A percentile compares a stretch with the other conserved stretches of the same genome.
Evolutionary conservation across 2,888 invertebrate species (phyloP).

Genomic region (Idaea straminata): DNA sequence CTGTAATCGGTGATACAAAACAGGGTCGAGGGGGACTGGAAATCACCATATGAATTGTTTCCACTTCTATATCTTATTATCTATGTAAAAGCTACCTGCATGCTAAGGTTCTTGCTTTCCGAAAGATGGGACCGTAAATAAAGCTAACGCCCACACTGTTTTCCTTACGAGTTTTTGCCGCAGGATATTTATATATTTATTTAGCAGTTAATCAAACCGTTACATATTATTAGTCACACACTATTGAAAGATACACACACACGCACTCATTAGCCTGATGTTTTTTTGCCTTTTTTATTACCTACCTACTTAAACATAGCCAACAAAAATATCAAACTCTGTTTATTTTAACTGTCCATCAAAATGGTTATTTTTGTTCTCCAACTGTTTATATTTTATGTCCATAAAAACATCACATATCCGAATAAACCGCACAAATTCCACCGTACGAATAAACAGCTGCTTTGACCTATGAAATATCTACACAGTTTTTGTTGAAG

Average conservation of each 20-base stretch:
- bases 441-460: not conserved
- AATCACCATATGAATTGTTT: no score
- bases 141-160: no score
- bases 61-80: no score
- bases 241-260: not conserved
- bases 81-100: no score
- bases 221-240: not conserved
- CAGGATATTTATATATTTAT: no score
- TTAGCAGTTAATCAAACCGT: no score
- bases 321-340: not conserved
- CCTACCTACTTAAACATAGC: not conserved
- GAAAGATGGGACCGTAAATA: no score
- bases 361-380: not conserved
- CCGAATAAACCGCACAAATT: not conserved
- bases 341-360: not conserved
- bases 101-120: no score
- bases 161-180: no score
- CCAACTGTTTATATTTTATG: not conserved
- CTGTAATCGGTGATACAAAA: no score
- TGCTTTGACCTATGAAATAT: not conserved
- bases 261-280: not conserved
- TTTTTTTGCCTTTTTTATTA: not conserved
- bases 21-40: no score
- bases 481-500: conserved; percentile 30
- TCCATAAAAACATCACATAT: not conserved